These are phyloP conservation scores for Achlya flavicornis DNA, from an alignment of 2,888 invertebrate genomes.

Conservation along the genomic window DNA sequence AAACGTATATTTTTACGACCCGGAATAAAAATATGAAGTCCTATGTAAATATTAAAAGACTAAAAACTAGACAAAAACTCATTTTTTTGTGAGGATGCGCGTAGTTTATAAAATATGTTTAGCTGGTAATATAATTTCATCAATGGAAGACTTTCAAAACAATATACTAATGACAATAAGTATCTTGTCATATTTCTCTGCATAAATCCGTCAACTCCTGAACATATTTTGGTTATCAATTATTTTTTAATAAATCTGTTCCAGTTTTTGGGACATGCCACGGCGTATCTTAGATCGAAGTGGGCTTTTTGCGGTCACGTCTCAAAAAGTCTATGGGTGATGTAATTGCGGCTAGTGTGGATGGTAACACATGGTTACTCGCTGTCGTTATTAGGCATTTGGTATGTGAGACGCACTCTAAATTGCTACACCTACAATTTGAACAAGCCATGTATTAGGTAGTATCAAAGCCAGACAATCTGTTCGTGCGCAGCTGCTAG, in stretches of 20 bases:
- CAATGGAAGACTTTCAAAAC: too few species aligned
- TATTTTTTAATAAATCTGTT: conserved; percentile 8
- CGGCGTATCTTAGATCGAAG: conserved; percentile 25
- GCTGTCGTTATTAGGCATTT: conserved; percentile 63
- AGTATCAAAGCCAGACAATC: conserved; percentile 39
- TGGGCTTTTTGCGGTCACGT: conserved; percentile 41
- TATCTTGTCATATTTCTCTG: too few species aligned
- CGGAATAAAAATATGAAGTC: too few species aligned
- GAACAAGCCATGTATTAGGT: conserved; percentile 43
- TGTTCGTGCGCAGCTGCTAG: conserved; percentile 38
- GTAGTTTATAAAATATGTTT: too few species aligned
- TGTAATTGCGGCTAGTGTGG: conserved; percentile 40
- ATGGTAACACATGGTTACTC: conserved; percentile 44
- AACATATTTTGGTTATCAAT: background rate
- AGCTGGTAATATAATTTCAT: too few species aligned
- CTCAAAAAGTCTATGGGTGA: conserved; percentile 51
- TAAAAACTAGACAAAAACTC: too few species aligned
- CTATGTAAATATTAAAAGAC: too few species aligned
- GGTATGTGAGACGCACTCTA: conserved; percentile 67
- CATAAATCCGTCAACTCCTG: too few species aligned
- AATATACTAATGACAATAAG: too few species aligned
- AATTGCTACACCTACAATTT: conserved; percentile 53
- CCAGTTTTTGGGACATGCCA: background rate
- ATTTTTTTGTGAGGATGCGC: too few species aligned
- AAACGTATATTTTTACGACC: too few species aligned